A percentile compares a stretch with the other conserved stretches of the same genome.
phyloP scores from a whole-genome alignment of 2,888 invertebrate species.

The Chelonus formosanus region DNA sequence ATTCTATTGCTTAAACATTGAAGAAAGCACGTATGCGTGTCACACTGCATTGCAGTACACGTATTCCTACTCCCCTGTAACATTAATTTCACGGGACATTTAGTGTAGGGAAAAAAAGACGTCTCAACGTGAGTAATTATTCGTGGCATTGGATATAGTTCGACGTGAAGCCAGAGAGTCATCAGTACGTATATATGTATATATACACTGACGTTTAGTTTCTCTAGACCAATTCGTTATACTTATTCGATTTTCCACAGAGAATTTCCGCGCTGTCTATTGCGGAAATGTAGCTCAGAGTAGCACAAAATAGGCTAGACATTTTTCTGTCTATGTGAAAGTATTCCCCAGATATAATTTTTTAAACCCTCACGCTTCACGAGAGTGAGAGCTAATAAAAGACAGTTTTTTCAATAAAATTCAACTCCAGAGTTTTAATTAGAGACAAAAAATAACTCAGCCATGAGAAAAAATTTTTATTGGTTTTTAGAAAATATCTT shows the following conservation, averaged over 20 bases:
- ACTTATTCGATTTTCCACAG: conserved; percentile 30
- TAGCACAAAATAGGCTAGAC: too few relatives aligned
- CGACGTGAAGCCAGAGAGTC: conserved; percentile 18
- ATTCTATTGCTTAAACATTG: conserved; percentile 1
- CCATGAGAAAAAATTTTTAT: too few relatives aligned
- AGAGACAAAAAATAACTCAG: too few relatives aligned
- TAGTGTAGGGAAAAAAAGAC: conserved; percentile 21
- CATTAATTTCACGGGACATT: conserved; percentile 37
- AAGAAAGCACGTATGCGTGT: conserved; percentile 12
- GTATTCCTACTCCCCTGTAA: conserved; percentile 18
- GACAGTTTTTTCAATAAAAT: too few relatives aligned
- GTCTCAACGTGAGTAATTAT: conserved; percentile 22
- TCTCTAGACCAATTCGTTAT: conserved; percentile 27
- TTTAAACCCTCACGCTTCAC: too few relatives aligned
- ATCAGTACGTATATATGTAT: not conserved
- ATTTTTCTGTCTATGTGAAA: too few relatives aligned
- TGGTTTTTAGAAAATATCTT: too few relatives aligned
- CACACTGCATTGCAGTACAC: conserved; percentile 17
- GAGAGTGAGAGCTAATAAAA: too few relatives aligned
- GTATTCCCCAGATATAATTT: too few relatives aligned
- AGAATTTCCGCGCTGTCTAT: conserved; percentile 31
- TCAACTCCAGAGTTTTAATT: too few relatives aligned
- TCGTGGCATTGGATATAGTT: conserved; percentile 26
- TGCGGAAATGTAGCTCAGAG: too few relatives aligned
- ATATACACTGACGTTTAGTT: not conserved